Conservation (phyloP, 2,888 invertebrate genomes). For the Germaria angustata region DNA sequence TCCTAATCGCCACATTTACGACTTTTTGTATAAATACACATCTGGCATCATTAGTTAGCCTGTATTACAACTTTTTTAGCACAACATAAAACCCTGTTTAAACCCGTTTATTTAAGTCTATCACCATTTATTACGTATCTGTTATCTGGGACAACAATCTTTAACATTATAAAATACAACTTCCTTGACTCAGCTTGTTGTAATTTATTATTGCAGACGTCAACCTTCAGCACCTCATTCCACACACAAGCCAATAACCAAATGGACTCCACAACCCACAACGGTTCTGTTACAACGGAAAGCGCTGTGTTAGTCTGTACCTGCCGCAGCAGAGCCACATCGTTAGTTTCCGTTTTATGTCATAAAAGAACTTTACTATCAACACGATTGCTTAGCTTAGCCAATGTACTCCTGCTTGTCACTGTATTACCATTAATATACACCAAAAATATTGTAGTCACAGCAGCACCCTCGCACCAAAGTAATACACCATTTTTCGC, state of each 20-base stretch:
- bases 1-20: too few species aligned
- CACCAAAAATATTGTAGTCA: slow-evolving; percentile 41
- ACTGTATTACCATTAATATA: slow-evolving; percentile 41
- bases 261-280: slow-evolving; percentile 23
- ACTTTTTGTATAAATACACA: too few species aligned
- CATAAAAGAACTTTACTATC: background rate
- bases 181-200: background rate
- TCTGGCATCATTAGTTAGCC: background rate
- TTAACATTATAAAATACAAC: background rate
- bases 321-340: background rate
- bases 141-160: background rate
- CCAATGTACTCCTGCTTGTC: slow-evolving; percentile 29
- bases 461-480: slow-evolving; percentile 58
- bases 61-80: background rate
- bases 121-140: too few species aligned
- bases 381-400: slow-evolving; percentile 11
- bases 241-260: slow-evolving; percentile 46
- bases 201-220: slow-evolving; percentile 38
- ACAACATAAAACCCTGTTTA: background rate
- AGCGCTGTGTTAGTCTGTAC: slow-evolving; percentile 3
- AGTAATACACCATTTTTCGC: slow-evolving; percentile 55
- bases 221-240: background rate
- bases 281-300: background rate
- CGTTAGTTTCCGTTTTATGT: background rate
- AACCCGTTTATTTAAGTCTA: too few species aligned